Base-by-base conservation (phyloP, 1,140 invertebrate species). In the Polypedilum vanderplanki region DNA sequence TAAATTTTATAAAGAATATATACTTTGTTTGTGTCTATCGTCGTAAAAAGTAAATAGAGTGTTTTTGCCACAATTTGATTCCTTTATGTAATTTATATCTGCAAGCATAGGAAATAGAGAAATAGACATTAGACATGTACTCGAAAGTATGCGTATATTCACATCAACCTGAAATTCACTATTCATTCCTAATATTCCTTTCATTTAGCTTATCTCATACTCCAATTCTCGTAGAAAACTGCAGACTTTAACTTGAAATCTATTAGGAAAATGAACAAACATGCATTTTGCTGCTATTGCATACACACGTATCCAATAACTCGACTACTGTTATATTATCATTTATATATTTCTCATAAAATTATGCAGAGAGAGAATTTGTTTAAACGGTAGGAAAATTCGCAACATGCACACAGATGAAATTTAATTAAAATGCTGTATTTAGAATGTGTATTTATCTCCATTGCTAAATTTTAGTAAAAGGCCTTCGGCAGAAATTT, bases 391-490 rank as follows among this genome's bases (percentile, higher is more conserved):
- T 12, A 57, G 46, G 46, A 57, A 57, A 57, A 57, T 33, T 57
- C 46, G 46, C 46, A 57, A 57, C 46, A 57, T 57, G 46, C 46
- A 57, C 46, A 57, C 46, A 57, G 46, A 57, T 57, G 46, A 57
- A 57, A 57, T 15, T 57, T 57, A 57, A 57, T 57, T 57, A 57
- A 57, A 57, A 57, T 57, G 46, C 46, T 57, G 46, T 57, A 57
- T 57, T 57, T 12, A 57, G 24, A 57, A 57, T 57, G 12, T 57
- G n/a, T 57, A n/a, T 57, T 57, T 33, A 33, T 33, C 24, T 33
- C 24, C 24, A 33, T 33, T 46, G 41, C 15, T 57, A n/a, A n/a
- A 57, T n/a, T 57, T 33, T 33, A 33, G 41, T 1, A 15, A 57
- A 57, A 57, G 10, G 46, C 7, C 46, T 15, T 57, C 4, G 46